Evolutionary conservation across 2,113 vertebrate genomes (phyloP).

Genomic region (Dromiciops gliroides): DNA sequence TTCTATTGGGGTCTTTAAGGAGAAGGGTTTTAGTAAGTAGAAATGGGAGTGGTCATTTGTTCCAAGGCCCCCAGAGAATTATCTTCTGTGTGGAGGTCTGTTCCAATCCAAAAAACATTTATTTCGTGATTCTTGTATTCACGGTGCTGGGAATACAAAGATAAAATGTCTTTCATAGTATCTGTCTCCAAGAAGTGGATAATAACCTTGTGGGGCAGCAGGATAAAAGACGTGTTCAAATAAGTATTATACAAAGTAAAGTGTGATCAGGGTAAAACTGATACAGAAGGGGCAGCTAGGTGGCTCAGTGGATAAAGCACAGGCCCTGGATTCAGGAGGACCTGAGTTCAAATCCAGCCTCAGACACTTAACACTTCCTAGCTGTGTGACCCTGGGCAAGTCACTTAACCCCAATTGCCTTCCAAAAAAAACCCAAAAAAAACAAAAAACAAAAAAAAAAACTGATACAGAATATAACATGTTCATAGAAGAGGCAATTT

Average conservation of each 20-base stretch:
- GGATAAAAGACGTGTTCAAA: background rate
- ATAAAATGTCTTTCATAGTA: background rate
- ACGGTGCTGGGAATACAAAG: background rate
- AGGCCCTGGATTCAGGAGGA: too few species aligned
- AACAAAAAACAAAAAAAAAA: too few species aligned
- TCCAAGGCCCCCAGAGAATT: background rate
- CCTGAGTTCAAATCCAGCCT: too few species aligned
- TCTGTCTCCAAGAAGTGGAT: background rate
- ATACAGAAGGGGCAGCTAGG: too few species aligned
- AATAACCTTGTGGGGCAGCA: background rate
- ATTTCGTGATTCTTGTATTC: background rate
- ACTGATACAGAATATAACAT: too few species aligned
- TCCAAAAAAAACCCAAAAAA: too few species aligned
- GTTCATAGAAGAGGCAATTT: background rate
- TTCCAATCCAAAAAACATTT: background rate
- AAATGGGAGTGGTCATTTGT: background rate
- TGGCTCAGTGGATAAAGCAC: too few species aligned
- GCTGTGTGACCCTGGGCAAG: too few species aligned
- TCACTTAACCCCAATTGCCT: too few species aligned
- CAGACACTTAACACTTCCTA: too few species aligned
- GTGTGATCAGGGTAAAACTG: background rate
- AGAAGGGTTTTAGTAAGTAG: background rate
- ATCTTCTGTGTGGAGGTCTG: background rate
- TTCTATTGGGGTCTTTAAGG: background rate
- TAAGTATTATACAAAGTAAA: background rate